A percentile compares a stretch with the other conserved stretches of the same genome.
Evolutionary conservation across 2,797 vertebrate species (phyloP).

Genomic region (Chanos chanos): DNA sequence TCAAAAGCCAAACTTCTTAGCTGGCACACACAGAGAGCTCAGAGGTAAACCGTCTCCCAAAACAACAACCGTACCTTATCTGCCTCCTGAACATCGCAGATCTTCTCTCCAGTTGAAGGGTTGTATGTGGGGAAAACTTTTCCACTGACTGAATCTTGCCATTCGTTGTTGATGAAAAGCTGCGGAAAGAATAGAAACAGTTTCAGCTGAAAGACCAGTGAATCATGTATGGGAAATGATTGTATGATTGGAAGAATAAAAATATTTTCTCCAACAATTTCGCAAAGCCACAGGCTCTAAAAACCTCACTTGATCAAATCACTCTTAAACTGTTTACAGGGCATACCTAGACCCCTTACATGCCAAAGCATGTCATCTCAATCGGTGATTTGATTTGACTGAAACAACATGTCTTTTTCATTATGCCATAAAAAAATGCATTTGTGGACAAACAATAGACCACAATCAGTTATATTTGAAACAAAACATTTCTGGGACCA

Average conservation of each 20-base stretch:
- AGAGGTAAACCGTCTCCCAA: not conserved
- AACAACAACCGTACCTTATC: conserved; percentile 84
- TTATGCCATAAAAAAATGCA: not conserved
- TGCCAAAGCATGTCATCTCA: too few relatives aligned
- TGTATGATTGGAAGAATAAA: too few relatives aligned
- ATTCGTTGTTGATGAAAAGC: conserved; percentile 99
- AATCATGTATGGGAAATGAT: too few relatives aligned
- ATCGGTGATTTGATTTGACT: not conserved
- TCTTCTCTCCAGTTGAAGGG: conserved; percentile 92
- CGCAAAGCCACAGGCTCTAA: too few relatives aligned
- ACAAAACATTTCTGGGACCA: not conserved
- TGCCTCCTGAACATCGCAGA: conserved; percentile 96
- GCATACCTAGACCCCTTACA: too few relatives aligned
- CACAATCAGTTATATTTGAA: not conserved
- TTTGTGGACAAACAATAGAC: not conserved
- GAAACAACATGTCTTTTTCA: not conserved
- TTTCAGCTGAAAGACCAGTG: too few relatives aligned
- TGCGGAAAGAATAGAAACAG: conserved; percentile 50
- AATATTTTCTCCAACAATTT: too few relatives aligned
- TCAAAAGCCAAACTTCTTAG: conserved; percentile 15
- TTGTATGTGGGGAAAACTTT: conserved; percentile 86
- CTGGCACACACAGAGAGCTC: conserved; percentile 3
- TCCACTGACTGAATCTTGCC: conserved; percentile 93
- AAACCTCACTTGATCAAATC: too few relatives aligned
- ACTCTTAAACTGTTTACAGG: too few relatives aligned